phyloP scores from a whole-genome alignment of 2,888 invertebrate species.

The Pemphredon lugubris region DNA sequence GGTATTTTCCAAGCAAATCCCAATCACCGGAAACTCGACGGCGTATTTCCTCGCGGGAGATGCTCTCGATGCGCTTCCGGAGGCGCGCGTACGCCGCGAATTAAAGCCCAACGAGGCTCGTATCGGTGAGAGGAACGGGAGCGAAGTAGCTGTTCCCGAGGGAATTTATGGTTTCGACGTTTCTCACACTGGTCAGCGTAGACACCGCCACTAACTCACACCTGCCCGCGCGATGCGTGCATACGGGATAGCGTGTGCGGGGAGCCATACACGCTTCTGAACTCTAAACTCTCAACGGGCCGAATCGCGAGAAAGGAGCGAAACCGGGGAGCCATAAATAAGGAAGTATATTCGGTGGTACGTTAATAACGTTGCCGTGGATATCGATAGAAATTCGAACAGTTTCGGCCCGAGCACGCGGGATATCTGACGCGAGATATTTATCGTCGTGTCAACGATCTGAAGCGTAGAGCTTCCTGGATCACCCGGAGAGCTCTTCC shows the following conservation, averaged over 20 bases:
- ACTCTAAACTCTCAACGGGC: too few relatives aligned
- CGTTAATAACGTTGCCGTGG: conserved; percentile 11
- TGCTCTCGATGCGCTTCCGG: neutral
- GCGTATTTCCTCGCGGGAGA: conserved; percentile 20
- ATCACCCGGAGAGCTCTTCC: neutral
- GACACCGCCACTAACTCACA: conserved; percentile 40
- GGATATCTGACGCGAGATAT: conserved; percentile 26
- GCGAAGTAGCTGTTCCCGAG: conserved; percentile 49
- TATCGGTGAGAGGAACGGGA: conserved; percentile 5
- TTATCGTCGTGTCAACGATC: conserved; percentile 23
- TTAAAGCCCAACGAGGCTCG: conserved; percentile 38
- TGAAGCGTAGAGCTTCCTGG: too few relatives aligned
- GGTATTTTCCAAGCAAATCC: conserved; percentile 38
- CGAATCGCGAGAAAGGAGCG: conserved; percentile 33
- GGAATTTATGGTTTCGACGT: conserved; percentile 63
- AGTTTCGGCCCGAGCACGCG: conserved; percentile 10
- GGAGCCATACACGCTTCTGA: too few relatives aligned
- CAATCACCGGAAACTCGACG: conserved; percentile 14
- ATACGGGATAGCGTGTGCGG: conserved; percentile 2
- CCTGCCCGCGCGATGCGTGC: conserved; percentile 17
- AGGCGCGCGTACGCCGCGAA: conserved; percentile 22
- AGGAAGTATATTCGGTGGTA: conserved; percentile 2
- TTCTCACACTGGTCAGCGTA: conserved; percentile 56
- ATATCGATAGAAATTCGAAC: conserved; percentile 30
- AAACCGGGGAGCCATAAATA: conserved; percentile 41